These are phyloP conservation scores for Meloidogyne hapla DNA, from an alignment of 1,140 invertebrate genomes.

Conservation along the genomic window DNA sequence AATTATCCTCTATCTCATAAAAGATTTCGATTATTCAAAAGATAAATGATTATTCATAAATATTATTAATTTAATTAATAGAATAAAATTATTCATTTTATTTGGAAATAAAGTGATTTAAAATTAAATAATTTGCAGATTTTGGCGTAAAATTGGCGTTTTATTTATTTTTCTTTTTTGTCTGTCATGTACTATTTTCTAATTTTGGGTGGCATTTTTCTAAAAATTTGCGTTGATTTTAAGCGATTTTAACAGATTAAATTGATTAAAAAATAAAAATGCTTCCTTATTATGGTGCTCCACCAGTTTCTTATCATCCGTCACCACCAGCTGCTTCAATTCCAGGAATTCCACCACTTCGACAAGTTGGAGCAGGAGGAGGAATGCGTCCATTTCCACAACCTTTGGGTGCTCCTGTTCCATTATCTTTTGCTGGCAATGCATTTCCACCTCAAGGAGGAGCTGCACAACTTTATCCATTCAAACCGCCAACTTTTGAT, in stretches of 20 bases:
- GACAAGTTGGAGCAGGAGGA: not conserved
- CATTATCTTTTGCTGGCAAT: not conserved
- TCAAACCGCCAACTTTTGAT: slow-evolving; percentile 48
- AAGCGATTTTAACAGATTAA: not conserved
- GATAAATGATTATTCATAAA: too few species aligned
- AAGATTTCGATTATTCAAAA: too few species aligned
- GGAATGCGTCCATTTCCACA: slow-evolving; percentile 9
- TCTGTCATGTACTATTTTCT: not conserved
- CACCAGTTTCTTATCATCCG: slow-evolving; percentile 12
- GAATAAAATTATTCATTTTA: too few species aligned
- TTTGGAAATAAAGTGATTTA: too few species aligned
- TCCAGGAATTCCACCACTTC: slow-evolving; percentile 19
- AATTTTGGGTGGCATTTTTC: not conserved
- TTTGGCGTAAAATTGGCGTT: not conserved
- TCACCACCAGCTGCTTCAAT: slow-evolving; percentile 9
- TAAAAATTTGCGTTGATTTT: not conserved
- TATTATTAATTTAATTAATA: too few species aligned
- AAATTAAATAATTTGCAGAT: too few species aligned
- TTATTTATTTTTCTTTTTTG: not conserved
- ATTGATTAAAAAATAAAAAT: not conserved
- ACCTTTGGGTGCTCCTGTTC: not conserved
- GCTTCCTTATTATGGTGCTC: slow-evolving; percentile 16
- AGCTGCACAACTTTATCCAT: slow-evolving; percentile 19
- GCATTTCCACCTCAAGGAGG: not conserved
- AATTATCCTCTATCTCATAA: too few species aligned